These are phyloP conservation scores for Marisa cornuarietis DNA, from an alignment of 1,140 invertebrate genomes.

Conservation along the genomic window DNA sequence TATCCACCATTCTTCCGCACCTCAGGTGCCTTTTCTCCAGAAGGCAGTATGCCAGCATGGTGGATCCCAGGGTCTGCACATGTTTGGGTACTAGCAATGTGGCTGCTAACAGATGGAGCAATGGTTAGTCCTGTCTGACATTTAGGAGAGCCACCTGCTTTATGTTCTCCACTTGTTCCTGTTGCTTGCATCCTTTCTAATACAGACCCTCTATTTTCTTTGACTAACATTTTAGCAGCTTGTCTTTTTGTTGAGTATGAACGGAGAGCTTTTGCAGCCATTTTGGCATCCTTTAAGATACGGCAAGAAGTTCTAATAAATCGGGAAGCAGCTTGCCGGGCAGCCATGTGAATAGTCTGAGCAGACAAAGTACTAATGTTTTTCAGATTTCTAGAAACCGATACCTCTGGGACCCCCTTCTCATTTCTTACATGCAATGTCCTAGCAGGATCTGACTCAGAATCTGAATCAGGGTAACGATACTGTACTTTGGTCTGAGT, in stretches of 20 bases:
- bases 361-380: constrained; percentile 1
- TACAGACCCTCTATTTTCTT: too few relatives aligned
- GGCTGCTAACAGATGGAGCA: too few relatives aligned
- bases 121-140: too few relatives aligned
- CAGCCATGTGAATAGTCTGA: constrained; percentile 6
- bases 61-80: too few relatives aligned
- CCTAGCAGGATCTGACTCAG: not conserved
- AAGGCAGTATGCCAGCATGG: too few relatives aligned
- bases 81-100: too few relatives aligned
- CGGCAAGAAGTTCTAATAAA: constrained; percentile 20
- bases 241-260: too few relatives aligned
- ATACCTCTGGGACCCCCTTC: not conserved
- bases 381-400: not conserved
- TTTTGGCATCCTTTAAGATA: constrained; percentile 15
- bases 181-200: too few relatives aligned
- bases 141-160: too few relatives aligned
- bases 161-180: too few relatives aligned
- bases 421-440: not conserved
- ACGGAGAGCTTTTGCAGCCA: not conserved
- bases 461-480: constrained; percentile 14
- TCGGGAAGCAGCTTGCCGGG: constrained; percentile 8
- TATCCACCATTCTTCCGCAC: constrained; percentile 14
- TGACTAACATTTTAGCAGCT: too few relatives aligned
- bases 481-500: not conserved
- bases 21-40: not conserved